Evolutionary conservation across 2,113 vertebrate genomes (phyloP).

Genomic region (Cacatua alba): DNA sequence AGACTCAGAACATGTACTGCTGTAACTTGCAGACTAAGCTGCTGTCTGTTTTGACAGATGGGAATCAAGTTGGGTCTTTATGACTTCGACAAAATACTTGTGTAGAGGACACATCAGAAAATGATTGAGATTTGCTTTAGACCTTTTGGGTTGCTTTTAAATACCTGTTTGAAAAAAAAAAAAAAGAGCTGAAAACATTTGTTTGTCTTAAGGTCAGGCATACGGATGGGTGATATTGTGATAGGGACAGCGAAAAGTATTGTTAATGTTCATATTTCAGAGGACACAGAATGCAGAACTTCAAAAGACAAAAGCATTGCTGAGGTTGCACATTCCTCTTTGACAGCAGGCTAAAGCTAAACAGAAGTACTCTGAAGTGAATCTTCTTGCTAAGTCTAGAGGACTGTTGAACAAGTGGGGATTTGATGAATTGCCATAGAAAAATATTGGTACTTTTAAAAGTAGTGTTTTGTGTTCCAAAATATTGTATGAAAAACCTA

Average conservation of each 20-base stretch:
- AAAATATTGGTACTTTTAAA: not conserved
- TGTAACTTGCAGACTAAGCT: not conserved
- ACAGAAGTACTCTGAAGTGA: not conserved
- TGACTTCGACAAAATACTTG: not conserved
- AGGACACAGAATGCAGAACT: not conserved
- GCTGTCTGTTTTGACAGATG: not conserved
- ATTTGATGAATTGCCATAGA: not conserved
- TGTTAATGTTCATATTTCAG: not conserved
- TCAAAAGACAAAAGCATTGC: not conserved
- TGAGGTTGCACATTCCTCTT: not conserved
- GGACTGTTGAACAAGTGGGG: not conserved
- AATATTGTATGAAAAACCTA: not conserved
- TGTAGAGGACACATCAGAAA: not conserved
- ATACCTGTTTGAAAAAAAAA: not conserved
- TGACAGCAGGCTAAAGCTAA: not conserved
- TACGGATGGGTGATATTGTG: not conserved
- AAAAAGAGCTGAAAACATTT: not conserved
- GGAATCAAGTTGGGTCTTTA: not conserved
- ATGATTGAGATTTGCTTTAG: not conserved
- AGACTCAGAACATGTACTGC: not conserved
- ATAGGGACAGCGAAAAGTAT: not conserved
- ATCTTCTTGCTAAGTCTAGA: not conserved
- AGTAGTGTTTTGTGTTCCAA: not conserved
- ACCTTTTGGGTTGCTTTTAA: not conserved
- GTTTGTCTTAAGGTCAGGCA: not conserved